Conservation (phyloP, 2,888 invertebrate genomes). For the Agapostemon virescens region DNA sequence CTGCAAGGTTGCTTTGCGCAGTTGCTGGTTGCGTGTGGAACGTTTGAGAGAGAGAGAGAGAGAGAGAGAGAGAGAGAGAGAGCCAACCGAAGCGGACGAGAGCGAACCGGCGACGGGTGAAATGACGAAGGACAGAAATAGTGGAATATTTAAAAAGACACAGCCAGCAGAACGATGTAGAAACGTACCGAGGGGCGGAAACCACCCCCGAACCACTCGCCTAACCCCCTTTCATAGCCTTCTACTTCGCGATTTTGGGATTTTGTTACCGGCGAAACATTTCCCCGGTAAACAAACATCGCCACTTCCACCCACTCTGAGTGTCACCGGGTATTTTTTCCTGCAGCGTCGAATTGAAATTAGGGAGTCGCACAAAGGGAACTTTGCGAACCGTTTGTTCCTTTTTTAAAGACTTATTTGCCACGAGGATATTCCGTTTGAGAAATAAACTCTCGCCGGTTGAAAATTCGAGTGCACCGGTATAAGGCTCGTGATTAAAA, state of each 20-base stretch:
- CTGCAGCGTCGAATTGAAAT: conserved; percentile 14
- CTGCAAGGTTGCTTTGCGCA: conserved; percentile 32
- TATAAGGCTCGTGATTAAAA: not conserved
- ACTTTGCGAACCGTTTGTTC: not conserved
- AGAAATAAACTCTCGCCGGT: not conserved
- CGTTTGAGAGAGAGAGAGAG: conserved; percentile 26
- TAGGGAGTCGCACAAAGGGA: conserved; percentile 13
- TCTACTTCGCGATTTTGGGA: conserved; percentile 26
- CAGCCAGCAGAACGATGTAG: not conserved
- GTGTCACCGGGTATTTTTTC: conserved; percentile 14
- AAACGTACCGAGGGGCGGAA: conserved; percentile 6
- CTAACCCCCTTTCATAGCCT: conserved; percentile 29
- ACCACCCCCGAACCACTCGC: conserved; percentile 1
- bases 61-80: conserved; percentile 31
- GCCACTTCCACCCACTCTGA: conserved; percentile 37
- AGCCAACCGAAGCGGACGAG: conserved; percentile 6
- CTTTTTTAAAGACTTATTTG: conserved; percentile 5
- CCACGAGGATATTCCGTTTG: not conserved
- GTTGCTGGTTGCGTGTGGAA: conserved; percentile 20
- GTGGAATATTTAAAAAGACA: conserved; percentile 3
- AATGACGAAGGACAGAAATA: not conserved
- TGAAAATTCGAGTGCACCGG: not conserved
- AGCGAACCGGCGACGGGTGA: not conserved
- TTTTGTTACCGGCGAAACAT: conserved; percentile 36
- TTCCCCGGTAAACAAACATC: conserved; percentile 52